Evolutionary conservation across 2,113 vertebrate species (phyloP), one percentile per base, ranked within the genome.

Genomic region (Tetrao urogallus): DNA sequence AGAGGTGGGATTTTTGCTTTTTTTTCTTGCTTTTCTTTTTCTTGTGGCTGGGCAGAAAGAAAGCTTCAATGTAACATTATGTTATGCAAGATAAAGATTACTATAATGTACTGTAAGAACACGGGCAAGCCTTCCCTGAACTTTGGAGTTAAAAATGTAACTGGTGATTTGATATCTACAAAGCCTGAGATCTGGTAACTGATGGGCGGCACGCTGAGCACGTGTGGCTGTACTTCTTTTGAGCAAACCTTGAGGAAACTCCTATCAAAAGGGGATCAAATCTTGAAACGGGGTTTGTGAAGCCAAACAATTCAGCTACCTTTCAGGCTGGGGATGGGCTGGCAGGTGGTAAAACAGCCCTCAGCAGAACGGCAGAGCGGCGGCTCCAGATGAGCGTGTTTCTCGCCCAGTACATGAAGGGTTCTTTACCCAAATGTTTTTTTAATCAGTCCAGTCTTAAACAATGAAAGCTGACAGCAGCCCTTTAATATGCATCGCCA

Each of bases 391-490:
- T 34, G 13, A 84, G 48, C 0, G 42, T 40, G 74, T 43, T 88
- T 40, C 89, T 82, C 92, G 21, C 75, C 3, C 65, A 5, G 63
- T 5, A 5, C 21, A 66, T 3, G 13, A 64, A 89, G 82, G 82
- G 30, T 18, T 56, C 69, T 94, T 38, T 69, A 69, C 94, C 47
- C 71, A 50, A 94, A 94, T 72, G 87, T 61, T 91, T 72, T 92
- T 89, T 91, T 75, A 95, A 92, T 91, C 94, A 86, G 65, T 24
- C 72, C 65, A 2, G 40, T 94, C 86, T 78, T 57, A 88, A 96
- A 86, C 91, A 81, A 88, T 40, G 93, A 1, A 84, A 83, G 93
- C 94, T 89, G 94, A 48, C 91, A 82, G 95, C 95, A 88, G 43
- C 1, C 82, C 90, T 96, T 96, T 82, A 92, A 94, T 79, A 86